A percentile compares a stretch with the other conserved stretches of the same genome.
These are phyloP conservation scores for Rhorus exstirpatorius DNA, from an alignment of 2,888 invertebrate genomes.

Conservation along the genomic window DNA sequence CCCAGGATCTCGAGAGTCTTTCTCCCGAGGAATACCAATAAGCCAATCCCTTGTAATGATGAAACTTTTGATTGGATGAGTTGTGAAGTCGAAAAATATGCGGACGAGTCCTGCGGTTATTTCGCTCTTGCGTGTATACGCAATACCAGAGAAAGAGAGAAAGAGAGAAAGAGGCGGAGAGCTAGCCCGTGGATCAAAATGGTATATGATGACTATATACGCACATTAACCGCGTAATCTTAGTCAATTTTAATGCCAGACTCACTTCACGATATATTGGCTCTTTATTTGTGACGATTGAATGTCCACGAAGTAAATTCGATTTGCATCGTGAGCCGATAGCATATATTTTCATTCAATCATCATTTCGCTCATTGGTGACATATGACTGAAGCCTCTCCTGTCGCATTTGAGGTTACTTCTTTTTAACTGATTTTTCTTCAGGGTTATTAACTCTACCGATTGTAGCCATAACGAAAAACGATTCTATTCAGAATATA, in stretches of 20 bases:
- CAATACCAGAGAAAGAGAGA: background rate
- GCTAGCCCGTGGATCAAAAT: no score
- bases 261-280: conserved; percentile 14
- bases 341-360: conserved; percentile 2
- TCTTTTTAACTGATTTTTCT: no score
- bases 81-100: conserved; percentile 66
- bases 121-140: conserved; percentile 27
- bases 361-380: no score
- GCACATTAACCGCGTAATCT: background rate
- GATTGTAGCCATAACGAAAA: no score
- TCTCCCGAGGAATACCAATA: conserved; percentile 61
- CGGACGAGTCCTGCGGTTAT: conserved; percentile 42
- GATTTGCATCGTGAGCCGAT: conserved; percentile 19
- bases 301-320: conserved; percentile 17
- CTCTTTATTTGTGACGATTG: conserved; percentile 17
- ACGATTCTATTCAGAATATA: no score
- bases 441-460: no score
- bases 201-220: no score
- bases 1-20: conserved; percentile 32
- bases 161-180: conserved; percentile 14
- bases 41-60: conserved; percentile 67
- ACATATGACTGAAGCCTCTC: no score
- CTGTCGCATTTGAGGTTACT: no score
- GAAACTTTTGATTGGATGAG: conserved; percentile 71
- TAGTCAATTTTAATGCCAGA: conserved; percentile 19